Conservation (phyloP, 2,888 invertebrate genomes). For the Trichogramma dendrolimi region DNA sequence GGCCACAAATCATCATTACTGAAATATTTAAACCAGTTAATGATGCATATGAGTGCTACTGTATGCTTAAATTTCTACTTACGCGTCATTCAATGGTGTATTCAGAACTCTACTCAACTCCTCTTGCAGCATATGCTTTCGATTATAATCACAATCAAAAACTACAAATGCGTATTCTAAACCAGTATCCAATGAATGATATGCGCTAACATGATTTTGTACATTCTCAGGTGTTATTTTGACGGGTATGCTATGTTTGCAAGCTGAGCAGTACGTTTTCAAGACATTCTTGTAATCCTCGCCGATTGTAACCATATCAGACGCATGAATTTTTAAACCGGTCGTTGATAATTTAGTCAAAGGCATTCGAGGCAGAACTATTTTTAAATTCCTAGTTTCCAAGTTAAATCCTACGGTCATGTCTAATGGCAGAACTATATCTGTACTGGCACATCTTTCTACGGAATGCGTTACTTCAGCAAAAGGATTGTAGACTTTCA, state of each 20-base stretch:
- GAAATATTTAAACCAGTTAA: background rate
- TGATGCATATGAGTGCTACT: background rate
- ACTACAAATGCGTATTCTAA: constrained; percentile 32
- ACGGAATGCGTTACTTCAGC: constrained; percentile 51
- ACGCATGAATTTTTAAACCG: constrained; percentile 43
- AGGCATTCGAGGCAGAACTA: constrained; percentile 41
- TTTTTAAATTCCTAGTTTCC: constrained; percentile 39
- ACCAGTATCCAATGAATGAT: constrained; percentile 40
- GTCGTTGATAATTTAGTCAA: constrained; percentile 34
- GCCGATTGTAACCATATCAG: constrained; percentile 44
- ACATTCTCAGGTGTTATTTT: constrained; percentile 38
- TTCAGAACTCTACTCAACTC: constrained; percentile 30
- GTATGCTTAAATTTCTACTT: background rate
- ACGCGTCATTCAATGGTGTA: constrained; percentile 27
- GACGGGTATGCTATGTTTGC: constrained; percentile 40
- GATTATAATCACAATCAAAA: constrained; percentile 40
- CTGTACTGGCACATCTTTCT: constrained; percentile 39
- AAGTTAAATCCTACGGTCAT: constrained; percentile 35
- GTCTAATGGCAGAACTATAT: constrained; percentile 42
- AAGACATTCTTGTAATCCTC: constrained; percentile 39
- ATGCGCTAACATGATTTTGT: constrained; percentile 23
- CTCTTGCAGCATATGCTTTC: constrained; percentile 21
- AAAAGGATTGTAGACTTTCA: constrained; percentile 53
- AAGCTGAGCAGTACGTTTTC: constrained; percentile 42
- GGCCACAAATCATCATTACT: constrained; percentile 26